These are phyloP conservation scores for Diceros bicornis DNA, from an alignment of 2,797 vertebrate species.

Conservation along the genomic window DNA sequence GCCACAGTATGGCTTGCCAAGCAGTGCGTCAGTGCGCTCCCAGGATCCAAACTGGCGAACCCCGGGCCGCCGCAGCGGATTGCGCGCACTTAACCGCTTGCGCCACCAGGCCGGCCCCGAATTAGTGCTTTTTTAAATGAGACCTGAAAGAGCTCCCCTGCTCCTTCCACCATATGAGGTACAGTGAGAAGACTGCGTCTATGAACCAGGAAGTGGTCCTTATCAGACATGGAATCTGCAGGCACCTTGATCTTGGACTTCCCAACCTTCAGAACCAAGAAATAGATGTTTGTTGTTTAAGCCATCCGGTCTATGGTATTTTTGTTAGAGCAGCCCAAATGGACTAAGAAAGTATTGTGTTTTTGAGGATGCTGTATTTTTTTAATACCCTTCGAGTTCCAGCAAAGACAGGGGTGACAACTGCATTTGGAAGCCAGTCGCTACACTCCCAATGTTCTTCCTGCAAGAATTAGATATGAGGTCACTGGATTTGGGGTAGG, in stretches of 20 bases:
- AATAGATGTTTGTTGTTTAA: not conserved
- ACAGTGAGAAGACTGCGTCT: not conserved
- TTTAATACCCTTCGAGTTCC: constrained; percentile 20
- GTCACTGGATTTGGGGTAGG: not conserved
- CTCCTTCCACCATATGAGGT: not conserved
- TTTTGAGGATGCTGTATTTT: constrained; percentile 1
- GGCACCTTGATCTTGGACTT: not conserved
- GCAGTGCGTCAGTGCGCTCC: too few relatives aligned
- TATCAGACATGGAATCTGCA: not conserved
- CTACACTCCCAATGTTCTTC: not conserved
- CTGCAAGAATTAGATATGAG: not conserved
- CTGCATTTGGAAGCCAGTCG: not conserved
- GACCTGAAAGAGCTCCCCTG: not conserved
- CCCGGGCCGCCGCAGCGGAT: too few relatives aligned
- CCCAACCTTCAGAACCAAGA: not conserved
- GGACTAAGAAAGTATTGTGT: not conserved
- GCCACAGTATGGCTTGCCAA: too few relatives aligned
- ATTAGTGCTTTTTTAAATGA: not conserved
- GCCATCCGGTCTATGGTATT: not conserved
- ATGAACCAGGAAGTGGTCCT: not conserved
- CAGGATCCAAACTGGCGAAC: too few relatives aligned
- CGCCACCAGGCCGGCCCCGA: not conserved
- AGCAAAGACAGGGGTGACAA: constrained; percentile 22
- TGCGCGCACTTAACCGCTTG: too few relatives aligned
- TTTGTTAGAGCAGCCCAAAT: not conserved